Base-by-base conservation (phyloP, 2,888 invertebrate genomes). In the Malthinus seriepunctatus region DNA sequence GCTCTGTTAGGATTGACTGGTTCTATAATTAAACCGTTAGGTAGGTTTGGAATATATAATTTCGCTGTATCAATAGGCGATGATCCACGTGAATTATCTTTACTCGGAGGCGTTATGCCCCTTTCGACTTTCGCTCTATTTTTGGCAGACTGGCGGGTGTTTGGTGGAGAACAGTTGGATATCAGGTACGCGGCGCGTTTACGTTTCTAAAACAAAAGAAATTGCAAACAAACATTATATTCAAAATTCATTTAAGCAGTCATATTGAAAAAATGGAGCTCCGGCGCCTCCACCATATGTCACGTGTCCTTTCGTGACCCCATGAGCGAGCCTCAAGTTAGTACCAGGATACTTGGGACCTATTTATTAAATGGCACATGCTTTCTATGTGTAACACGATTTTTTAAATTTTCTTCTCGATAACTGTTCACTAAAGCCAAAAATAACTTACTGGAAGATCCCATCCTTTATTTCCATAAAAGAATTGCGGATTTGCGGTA, bases 401-500 rank as follows among this genome's bases (percentile, higher is more conserved):
- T n/a, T n/a, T n/a, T n/a, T n/a, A n/a, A n/a, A n/a, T n/a, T n/a
- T n/a, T n/a, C n/a, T n/a, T n/a, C n/a, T n/a, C n/a, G n/a, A n/a
- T n/a, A n/a, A 14, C 38, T 1, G 3, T 38, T 38, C 15, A n/a
- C 0, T 6, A 12, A 8, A 9, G 9, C 14, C 10, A 1, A 2
- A 15, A 9, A 1, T 7, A 14, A 47, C 54, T 38, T 38, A 54
- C 58, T 44, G 38, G 65, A 65, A 69, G 71, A 65, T 77, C 77
- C 75, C 76, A 78, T 64, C 75, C 76, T 68, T 72, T 75, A 53
- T 74, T 80, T 23, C 81, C 80, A 71, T 83, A 83, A 12, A 83
- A 74, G 68, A 83, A 84, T 62, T 83, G 82, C 1, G 82, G 82
- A 71, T 82, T 83, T 1, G 83, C 82, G 6, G 83, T 83, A 58